These are phyloP conservation scores for Aelia acuminata DNA, from an alignment of 2,888 invertebrate species.

Conservation along the genomic window DNA sequence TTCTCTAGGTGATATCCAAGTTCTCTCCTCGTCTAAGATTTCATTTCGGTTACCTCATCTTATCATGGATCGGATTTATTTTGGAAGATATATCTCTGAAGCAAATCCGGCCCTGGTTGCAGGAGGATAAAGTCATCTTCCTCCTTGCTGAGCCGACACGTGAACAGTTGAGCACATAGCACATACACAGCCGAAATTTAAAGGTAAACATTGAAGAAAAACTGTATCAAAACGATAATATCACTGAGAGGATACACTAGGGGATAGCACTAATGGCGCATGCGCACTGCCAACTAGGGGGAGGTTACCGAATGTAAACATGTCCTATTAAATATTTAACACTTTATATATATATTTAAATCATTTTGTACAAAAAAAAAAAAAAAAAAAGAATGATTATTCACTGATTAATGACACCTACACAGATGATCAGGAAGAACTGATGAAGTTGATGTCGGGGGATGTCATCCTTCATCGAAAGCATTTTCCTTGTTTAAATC, in stretches of 20 bases:
- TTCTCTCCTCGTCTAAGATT: background rate
- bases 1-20: background rate
- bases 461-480: constrained; percentile 2
- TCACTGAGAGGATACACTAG: background rate
- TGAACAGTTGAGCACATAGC: background rate
- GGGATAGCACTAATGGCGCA: constrained; percentile 27
- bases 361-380: background rate
- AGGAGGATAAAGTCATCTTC: background rate
- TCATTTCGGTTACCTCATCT: background rate
- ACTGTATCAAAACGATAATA: background rate
- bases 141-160: background rate
- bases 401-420: background rate
- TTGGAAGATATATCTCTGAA: background rate
- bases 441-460: background rate
- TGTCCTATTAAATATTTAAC: background rate
- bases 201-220: background rate
- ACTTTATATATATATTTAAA: background rate
- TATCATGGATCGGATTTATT: background rate
- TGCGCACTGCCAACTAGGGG: constrained; percentile 39
- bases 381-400: background rate
- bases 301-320: constrained; percentile 42
- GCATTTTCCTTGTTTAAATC: constrained; percentile 8
- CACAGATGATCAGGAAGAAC: background rate
- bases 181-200: background rate
- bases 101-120: background rate